Conservation (phyloP, 1,140 invertebrate species). For the Trichonephila clavipes region DNA sequence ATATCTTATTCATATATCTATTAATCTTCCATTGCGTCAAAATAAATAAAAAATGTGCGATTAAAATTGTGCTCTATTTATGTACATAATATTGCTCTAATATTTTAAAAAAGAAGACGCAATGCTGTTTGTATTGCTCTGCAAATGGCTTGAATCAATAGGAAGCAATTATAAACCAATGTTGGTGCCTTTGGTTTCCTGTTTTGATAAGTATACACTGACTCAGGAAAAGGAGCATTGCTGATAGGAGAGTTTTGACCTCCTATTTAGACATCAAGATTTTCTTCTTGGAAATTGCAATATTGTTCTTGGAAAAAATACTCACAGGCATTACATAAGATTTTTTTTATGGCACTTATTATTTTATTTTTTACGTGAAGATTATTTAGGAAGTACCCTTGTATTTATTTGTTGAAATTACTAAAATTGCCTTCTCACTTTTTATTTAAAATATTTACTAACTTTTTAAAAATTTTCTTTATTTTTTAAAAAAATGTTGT, state of each 20-base stretch:
- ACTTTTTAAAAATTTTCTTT: no score
- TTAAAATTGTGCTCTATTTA: no score
- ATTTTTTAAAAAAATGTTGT: no score
- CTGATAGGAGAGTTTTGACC: constrained; percentile 43
- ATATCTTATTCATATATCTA: no score
- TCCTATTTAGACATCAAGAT: constrained; percentile 13
- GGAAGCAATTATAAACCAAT: constrained; percentile 37
- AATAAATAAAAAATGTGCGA: no score
- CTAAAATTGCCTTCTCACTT: no score
- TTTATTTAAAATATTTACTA: no score
- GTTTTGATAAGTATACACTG: not conserved
- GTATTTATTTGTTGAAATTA: no score
- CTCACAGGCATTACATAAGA: not conserved
- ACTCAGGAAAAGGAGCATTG: constrained; percentile 64
- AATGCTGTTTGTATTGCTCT: not conserved
- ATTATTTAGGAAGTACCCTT: no score
- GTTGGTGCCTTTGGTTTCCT: constrained; percentile 10
- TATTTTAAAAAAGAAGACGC: not conserved
- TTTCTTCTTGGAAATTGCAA: constrained; percentile 32
- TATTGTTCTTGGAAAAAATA: not conserved
- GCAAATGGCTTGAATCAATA: not conserved
- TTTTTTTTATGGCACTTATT: not conserved
- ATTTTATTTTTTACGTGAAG: no score
- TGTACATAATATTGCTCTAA: no score
- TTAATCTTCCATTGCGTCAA: no score